Percentiles rank a stretch among this genome's conserved stretches.
These are phyloP conservation scores for Ctenopoma kingsleyae DNA, from an alignment of 2,797 vertebrate genomes.

Conservation along the genomic window DNA sequence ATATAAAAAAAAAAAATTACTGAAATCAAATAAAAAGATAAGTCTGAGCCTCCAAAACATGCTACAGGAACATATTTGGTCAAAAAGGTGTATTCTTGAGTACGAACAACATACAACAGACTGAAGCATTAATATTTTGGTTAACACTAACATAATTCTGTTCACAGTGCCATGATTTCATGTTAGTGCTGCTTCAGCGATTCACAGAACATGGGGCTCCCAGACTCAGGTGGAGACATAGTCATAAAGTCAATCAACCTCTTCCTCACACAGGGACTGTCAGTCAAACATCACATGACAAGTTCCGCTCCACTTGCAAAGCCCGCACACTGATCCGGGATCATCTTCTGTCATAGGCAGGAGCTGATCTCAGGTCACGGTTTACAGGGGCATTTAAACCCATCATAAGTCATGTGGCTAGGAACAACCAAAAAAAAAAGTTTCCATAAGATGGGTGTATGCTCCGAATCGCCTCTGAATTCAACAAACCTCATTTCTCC, in stretches of 20 bases:
- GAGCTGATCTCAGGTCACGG: conserved; percentile 28
- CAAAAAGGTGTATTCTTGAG: background rate
- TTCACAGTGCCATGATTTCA: conserved; percentile 13
- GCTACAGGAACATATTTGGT: background rate
- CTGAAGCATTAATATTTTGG: background rate
- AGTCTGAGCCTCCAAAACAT: conserved; percentile 1
- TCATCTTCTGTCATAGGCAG: background rate
- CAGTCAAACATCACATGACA: conserved; percentile 77
- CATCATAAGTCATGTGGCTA: conserved; percentile 68
- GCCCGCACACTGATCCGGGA: conserved; percentile 35
- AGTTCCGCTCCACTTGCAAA: conserved; percentile 57
- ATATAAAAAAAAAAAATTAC: conserved; percentile 4
- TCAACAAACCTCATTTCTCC: conserved; percentile 6
- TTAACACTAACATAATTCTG: background rate
- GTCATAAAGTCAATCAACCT: conserved; percentile 68
- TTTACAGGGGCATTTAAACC: conserved; percentile 44
- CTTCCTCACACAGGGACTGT: conserved; percentile 76
- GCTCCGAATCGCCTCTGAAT: conserved; percentile 2
- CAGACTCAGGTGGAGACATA: conserved; percentile 61
- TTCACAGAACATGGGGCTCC: conserved; percentile 70
- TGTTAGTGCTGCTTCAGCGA: conserved; percentile 19
- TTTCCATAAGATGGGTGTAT: conserved; percentile 40
- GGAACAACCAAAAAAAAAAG: conserved; percentile 49
- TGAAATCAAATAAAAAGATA: conserved; percentile 2
- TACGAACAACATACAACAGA: conserved; percentile 2